Percentiles rank a stretch among this genome's conserved stretches.
Evolutionary conservation across 2,797 vertebrate species (phyloP).

Genomic region (Hapalemur alaotrensis): DNA sequence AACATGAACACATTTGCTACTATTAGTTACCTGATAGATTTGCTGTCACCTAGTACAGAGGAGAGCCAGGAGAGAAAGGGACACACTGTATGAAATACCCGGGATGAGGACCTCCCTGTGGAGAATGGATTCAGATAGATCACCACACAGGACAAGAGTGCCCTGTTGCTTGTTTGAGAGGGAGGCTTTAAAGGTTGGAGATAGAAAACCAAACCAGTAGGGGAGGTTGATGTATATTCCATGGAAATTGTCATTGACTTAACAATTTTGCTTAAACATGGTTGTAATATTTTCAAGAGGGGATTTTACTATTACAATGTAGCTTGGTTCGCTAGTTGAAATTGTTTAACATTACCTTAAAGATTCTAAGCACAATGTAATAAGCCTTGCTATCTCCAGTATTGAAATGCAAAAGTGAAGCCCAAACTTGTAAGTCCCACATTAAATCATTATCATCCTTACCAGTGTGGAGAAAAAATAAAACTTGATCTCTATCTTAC

Average conservation of each 20-base stretch:
- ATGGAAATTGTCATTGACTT: background rate
- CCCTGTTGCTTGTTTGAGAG: background rate
- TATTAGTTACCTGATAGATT: background rate
- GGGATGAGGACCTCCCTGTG: background rate
- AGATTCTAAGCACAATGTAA: background rate
- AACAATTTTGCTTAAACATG: background rate
- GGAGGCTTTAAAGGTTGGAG: background rate
- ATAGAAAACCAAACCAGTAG: background rate
- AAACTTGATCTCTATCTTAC: background rate
- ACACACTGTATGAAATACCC: background rate
- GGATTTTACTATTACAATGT: background rate
- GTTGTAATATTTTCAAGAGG: constrained; percentile 5
- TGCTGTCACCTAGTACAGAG: background rate
- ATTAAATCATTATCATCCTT: background rate
- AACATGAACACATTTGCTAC: background rate
- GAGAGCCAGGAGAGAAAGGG: background rate
- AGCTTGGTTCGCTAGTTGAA: background rate
- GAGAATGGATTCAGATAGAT: background rate
- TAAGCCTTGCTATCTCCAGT: background rate
- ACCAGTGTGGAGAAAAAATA: background rate
- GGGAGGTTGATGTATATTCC: background rate
- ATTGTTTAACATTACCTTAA: background rate
- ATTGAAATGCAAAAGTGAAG: background rate
- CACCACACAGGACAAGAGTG: background rate
- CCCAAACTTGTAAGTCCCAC: background rate